These are phyloP conservation scores for Phoxinus phoxinus DNA, from an alignment of 2,113 vertebrate genomes.

Conservation along the genomic window DNA sequence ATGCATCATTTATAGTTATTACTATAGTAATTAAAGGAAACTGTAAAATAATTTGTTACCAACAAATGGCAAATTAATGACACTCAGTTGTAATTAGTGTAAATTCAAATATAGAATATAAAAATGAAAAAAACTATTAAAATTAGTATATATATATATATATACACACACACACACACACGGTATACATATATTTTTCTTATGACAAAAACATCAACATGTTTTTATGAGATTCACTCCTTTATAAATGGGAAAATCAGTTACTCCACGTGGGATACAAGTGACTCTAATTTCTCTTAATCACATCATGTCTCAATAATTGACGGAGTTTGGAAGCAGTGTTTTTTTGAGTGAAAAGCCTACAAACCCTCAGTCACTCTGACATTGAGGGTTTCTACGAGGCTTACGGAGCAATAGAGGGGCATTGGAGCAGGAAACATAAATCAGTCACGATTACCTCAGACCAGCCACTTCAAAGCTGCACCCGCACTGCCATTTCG, in stretches of 20 bases:
- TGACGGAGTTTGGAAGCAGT: slow-evolving; percentile 35
- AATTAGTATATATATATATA: too few species aligned
- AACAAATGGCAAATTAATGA: too few species aligned
- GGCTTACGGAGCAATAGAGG: slow-evolving; percentile 5
- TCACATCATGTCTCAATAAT: slow-evolving; percentile 39
- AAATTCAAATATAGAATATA: too few species aligned
- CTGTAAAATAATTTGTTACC: too few species aligned
- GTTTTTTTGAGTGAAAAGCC: slow-evolving; percentile 56
- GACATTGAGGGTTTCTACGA: slow-evolving; percentile 52
- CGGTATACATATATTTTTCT: too few species aligned
- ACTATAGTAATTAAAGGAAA: too few species aligned
- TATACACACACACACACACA: too few species aligned
- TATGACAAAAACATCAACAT: too few species aligned
- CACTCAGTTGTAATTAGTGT: too few species aligned
- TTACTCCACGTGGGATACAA: neutral
- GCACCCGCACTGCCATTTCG: slow-evolving; percentile 60
- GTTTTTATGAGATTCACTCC: neutral
- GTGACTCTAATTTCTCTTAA: slow-evolving; percentile 19
- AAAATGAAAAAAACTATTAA: too few species aligned
- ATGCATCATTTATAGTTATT: too few species aligned
- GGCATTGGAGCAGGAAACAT: slow-evolving; percentile 15
- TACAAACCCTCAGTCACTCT: slow-evolving; percentile 54
- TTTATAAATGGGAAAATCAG: neutral
- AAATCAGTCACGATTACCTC: slow-evolving; percentile 62
- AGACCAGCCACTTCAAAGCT: slow-evolving; percentile 68